Percentiles rank a stretch among this genome's conserved stretches.
Evolutionary conservation across 23 tunicate species (phyloP).

Genomic region (Pegea sp.): DNA sequence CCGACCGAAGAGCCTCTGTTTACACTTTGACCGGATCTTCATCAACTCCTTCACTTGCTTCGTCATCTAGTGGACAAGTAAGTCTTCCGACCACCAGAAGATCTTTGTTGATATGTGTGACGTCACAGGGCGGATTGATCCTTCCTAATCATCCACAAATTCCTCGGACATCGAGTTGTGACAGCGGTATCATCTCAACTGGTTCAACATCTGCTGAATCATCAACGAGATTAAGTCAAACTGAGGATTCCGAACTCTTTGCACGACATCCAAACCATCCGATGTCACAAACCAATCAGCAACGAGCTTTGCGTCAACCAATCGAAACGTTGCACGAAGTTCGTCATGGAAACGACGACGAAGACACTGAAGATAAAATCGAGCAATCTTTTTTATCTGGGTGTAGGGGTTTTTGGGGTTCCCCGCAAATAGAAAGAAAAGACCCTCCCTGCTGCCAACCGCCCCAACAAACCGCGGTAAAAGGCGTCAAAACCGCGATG

Average conservation of each 20-base stretch:
- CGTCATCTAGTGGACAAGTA: conserved; percentile 2
- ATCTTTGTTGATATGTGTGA: too few relatives aligned
- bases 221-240: conserved; percentile 23
- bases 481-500: too few relatives aligned
- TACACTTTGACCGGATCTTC: too few relatives aligned
- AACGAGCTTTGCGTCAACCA: background rate
- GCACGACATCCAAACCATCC: conserved; percentile 11
- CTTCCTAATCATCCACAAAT: conserved; percentile 74
- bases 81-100: too few relatives aligned
- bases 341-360: conserved; percentile 1
- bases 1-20: too few relatives aligned
- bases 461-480: too few relatives aligned
- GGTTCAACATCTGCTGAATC: conserved; percentile 52
- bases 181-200: conserved; percentile 47
- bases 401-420: conserved; percentile 88
- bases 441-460: too few relatives aligned
- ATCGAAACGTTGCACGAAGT: background rate
- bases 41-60: conserved; percentile 6
- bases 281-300: conserved; percentile 1
- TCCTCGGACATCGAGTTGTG: conserved; percentile 54
- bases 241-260: conserved; percentile 27
- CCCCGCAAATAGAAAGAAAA: conserved; percentile 84
- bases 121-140: conserved; percentile 19
- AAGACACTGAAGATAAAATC: conserved; percentile 7
- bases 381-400: conserved; percentile 98